Evolutionary conservation across 2,888 invertebrate genomes (phyloP).

Genomic region (Andrena bucephala): DNA sequence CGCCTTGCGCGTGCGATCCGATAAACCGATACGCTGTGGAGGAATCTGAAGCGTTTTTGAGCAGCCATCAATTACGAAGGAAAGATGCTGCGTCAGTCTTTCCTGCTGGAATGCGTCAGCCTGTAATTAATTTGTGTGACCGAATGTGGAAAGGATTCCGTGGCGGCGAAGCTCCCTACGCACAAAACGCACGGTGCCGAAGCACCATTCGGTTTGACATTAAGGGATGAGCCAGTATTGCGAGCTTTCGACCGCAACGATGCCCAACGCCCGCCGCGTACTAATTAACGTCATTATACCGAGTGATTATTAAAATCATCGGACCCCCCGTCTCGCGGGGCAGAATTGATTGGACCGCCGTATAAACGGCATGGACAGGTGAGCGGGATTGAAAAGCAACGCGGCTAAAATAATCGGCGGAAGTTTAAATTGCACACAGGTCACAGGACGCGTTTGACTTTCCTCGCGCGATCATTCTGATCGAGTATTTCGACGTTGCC

Average conservation of each 20-base stretch:
- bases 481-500: neutral
- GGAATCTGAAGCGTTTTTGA: too few relatives aligned
- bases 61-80: too few relatives aligned
- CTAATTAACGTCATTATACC: slow-evolving; percentile 47
- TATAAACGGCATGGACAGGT: neutral
- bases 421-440: neutral
- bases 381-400: slow-evolving; percentile 24
- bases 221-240: neutral
- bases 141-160: neutral
- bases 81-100: too few relatives aligned
- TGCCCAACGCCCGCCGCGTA: neutral
- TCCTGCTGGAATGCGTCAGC: neutral
- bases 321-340: neutral
- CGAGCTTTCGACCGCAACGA: neutral
- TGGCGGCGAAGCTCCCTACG: neutral
- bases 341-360: slow-evolving; percentile 32
- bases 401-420: slow-evolving; percentile 39
- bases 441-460: neutral
- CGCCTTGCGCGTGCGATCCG: neutral
- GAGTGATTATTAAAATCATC: slow-evolving; percentile 48
- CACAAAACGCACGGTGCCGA: neutral
- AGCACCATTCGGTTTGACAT: neutral
- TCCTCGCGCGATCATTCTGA: slow-evolving; percentile 1
- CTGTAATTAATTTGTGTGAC: neutral
- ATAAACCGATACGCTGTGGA: too few relatives aligned